These are phyloP conservation scores for Gadus macrocephalus DNA, from an alignment of 2,113 vertebrate genomes.

Conservation along the genomic window DNA sequence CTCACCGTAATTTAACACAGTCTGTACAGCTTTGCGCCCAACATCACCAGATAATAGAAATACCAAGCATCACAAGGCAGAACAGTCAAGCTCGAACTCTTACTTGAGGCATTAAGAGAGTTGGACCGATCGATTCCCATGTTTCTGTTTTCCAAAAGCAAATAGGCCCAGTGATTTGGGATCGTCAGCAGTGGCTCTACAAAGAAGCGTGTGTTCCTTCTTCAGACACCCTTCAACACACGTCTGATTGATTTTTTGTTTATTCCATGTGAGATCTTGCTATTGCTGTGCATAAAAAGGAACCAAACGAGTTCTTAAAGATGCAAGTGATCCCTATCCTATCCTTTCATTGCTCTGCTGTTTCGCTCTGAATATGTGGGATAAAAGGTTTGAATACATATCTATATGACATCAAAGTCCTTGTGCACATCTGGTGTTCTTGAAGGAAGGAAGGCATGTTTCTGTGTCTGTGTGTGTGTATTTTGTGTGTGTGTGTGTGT, in stretches of 20 bases:
- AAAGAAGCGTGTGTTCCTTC: background rate
- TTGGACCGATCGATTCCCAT: background rate
- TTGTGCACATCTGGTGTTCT: constrained; percentile 33
- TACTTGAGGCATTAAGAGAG: background rate
- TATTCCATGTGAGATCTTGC: background rate
- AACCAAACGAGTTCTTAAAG: background rate
- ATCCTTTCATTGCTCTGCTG: constrained; percentile 11
- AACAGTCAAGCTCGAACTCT: too few species aligned
- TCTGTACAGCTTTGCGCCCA: too few species aligned
- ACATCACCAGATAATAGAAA: too few species aligned
- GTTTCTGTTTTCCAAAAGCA: background rate
- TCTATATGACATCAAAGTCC: constrained; percentile 29
- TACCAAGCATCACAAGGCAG: too few species aligned
- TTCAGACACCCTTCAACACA: background rate
- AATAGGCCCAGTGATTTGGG: background rate
- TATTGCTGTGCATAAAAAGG: too few species aligned
- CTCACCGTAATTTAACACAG: too few species aligned
- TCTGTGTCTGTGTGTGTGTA: constrained; percentile 22
- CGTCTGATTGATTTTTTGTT: background rate
- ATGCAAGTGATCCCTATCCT: background rate
- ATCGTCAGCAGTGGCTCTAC: too few species aligned
- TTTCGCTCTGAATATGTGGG: constrained; percentile 9
- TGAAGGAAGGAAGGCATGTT: constrained; percentile 47
- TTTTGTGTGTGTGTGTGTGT: constrained; percentile 5
- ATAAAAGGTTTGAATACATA: constrained; percentile 17